These are phyloP conservation scores for Petrosia ficiformis DNA, from an alignment of 37 sponge, comb jelly and placozoan species.

Conservation along the genomic window DNA sequence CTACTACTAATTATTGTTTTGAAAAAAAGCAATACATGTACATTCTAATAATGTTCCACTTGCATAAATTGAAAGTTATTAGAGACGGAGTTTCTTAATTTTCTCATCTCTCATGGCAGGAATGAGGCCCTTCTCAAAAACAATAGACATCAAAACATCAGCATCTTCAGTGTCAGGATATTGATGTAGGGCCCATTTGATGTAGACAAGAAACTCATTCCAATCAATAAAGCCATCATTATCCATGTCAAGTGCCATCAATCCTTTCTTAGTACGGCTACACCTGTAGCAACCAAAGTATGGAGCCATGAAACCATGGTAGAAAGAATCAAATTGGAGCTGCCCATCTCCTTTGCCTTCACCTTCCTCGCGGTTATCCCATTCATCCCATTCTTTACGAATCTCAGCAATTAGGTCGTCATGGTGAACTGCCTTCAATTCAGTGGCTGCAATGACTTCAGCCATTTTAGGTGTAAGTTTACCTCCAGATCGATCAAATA, in stretches of 20 bases:
- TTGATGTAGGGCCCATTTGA: slow-evolving; percentile 82
- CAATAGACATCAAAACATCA: slow-evolving; percentile 52
- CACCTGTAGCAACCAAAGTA: slow-evolving; percentile 91
- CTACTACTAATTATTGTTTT: too few relatives aligned
- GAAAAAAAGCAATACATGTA: too few relatives aligned
- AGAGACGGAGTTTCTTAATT: slow-evolving; percentile 4
- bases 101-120: slow-evolving; percentile 82
- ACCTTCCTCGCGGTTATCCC: slow-evolving; percentile 56
- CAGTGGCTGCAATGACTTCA: slow-evolving; percentile 35
- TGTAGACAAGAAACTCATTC: slow-evolving; percentile 77
- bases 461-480: slow-evolving; percentile 58
- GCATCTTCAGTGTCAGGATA: slow-evolving; percentile 56
- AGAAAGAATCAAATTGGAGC: slow-evolving; percentile 76
- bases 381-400: slow-evolving; percentile 61
- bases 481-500: slow-evolving; percentile 85
- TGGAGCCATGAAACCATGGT: slow-evolving; percentile 83
- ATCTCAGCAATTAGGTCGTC: slow-evolving; percentile 56
- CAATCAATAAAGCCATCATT: slow-evolving; percentile 77
- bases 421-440: slow-evolving; percentile 26
- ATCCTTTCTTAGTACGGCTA: slow-evolving; percentile 39
- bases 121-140: slow-evolving; percentile 80
- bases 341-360: slow-evolving; percentile 38
- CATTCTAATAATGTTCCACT: not conserved
- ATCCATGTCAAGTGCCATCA: slow-evolving; percentile 84
- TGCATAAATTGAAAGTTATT: not conserved